Evolutionary conservation across 1,140 invertebrate genomes (phyloP), one percentile per base, ranked within the genome.

Genomic region (Drosophila sechellia): DNA sequence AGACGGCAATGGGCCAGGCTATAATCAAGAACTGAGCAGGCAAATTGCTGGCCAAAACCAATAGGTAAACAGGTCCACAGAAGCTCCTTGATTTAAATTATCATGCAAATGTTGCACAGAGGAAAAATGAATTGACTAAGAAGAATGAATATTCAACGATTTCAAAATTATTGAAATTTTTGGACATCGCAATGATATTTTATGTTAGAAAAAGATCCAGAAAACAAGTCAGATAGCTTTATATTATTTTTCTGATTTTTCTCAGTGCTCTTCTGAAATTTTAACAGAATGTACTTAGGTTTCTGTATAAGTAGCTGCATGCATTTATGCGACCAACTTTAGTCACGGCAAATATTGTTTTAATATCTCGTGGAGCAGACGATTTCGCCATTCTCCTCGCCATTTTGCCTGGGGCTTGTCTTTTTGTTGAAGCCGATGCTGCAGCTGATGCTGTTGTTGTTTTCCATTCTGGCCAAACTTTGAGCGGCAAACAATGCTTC

Each of bases 401-500:
- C 37, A 31, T 34, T 53, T 39, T 12, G 22, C 5, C 52, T 11
- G 59, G 15, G 61, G n/a, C 57, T 64, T 45, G 59, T 56, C 66
- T 61, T 60, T 54, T 60, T 59, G 53, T 77, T 68, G 56, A 56
- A 49, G 40, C 15, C 35, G 45, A 58, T 13, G 55, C 25, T 50
- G 64, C 5, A 49, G 40, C 15, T 52, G 55, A 17, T 59, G 72
- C 5, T 45, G 61, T 74, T 86, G 77, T 80, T 75, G 83, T 52
- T 73, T 70, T 85, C 77, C 77, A 79, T 77, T 77, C 58, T 55
- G 55, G 59, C 81, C 77, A 87, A 86, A 86, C 78, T 86, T 86
- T 87, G 83, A 81, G 83, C 74, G 55, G 76, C 83, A 86, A 86
- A 87, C 81, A 86, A 86, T 87, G 81, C 81, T 86, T 86, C 75